Conservation (phyloP, 1,140 invertebrate genomes). For the Lepidurus arcticus region DNA sequence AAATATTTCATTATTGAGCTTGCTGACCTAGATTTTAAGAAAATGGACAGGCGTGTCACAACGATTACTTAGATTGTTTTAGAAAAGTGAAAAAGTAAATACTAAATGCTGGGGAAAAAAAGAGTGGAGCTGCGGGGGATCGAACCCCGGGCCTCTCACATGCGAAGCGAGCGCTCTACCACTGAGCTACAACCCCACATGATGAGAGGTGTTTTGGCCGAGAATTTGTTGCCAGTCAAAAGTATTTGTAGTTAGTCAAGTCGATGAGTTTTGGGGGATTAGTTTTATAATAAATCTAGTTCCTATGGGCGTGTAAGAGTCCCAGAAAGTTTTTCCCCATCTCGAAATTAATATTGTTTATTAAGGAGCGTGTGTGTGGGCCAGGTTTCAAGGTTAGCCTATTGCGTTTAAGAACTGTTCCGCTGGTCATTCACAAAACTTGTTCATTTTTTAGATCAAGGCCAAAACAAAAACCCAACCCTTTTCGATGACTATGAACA, state of each 20-base stretch:
- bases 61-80: background rate
- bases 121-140: constrained; percentile 64
- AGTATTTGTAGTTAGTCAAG: too few species aligned
- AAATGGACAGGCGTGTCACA: background rate
- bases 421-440: constrained; percentile 9
- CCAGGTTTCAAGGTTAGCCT: background rate
- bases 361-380: background rate
- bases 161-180: constrained; percentile 91
- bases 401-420: background rate
- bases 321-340: background rate
- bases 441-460: constrained; percentile 22
- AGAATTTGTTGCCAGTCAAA: too few species aligned
- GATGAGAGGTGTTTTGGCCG: background rate
- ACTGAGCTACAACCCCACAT: constrained; percentile 65
- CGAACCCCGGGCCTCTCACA: constrained; percentile 86
- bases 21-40: background rate
- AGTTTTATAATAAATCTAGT: background rate
- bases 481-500: background rate
- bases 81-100: background rate
- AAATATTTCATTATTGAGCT: background rate
- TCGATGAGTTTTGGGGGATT: too few species aligned
- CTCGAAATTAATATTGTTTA: background rate
- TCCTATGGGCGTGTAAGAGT: background rate
- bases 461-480: constrained; percentile 8
- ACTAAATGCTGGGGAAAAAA: constrained; percentile 40